Percentiles rank a stretch among this genome's conserved stretches.
Evolutionary conservation across 2,113 vertebrate genomes (phyloP).

Genomic region (Numenius arquata): DNA sequence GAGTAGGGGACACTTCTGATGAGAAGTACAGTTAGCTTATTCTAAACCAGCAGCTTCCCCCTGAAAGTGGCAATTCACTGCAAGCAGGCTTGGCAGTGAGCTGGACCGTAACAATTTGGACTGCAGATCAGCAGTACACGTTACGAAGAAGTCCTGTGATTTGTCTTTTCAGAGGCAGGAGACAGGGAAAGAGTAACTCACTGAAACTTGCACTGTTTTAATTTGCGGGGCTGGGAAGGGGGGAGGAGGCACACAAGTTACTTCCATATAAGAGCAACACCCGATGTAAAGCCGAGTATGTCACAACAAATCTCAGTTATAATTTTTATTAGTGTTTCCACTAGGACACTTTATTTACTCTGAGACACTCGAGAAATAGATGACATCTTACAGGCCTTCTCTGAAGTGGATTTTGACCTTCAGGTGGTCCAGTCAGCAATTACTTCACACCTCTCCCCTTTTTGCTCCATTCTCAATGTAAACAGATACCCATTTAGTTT

Average conservation of each 20-base stretch:
- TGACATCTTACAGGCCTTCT: not conserved
- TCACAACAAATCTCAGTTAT: not conserved
- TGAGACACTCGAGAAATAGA: not conserved
- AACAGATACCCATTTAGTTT: not conserved
- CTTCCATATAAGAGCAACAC: not conserved
- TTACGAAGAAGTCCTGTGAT: not conserved
- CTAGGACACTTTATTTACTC: not conserved
- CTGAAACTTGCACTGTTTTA: not conserved
- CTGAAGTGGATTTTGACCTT: not conserved
- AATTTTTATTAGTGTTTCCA: not conserved
- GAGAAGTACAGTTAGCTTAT: not conserved
- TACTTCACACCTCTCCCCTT: not conserved
- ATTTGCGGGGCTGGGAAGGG: rapidly evolving
- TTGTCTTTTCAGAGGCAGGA: not conserved
- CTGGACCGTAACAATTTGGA: not conserved
- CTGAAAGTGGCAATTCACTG: not conserved
- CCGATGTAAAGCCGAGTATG: not conserved
- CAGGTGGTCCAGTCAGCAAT: not conserved
- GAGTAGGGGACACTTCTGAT: too few species aligned
- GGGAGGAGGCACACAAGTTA: not conserved
- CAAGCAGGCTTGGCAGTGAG: not conserved
- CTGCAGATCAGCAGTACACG: not conserved
- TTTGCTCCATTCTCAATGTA: not conserved
- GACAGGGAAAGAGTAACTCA: not conserved
- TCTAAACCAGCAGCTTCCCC: not conserved